Evolutionary conservation across 2,113 vertebrate genomes (phyloP).

Genomic region (Pseudorhombus dupliciocellatus): DNA sequence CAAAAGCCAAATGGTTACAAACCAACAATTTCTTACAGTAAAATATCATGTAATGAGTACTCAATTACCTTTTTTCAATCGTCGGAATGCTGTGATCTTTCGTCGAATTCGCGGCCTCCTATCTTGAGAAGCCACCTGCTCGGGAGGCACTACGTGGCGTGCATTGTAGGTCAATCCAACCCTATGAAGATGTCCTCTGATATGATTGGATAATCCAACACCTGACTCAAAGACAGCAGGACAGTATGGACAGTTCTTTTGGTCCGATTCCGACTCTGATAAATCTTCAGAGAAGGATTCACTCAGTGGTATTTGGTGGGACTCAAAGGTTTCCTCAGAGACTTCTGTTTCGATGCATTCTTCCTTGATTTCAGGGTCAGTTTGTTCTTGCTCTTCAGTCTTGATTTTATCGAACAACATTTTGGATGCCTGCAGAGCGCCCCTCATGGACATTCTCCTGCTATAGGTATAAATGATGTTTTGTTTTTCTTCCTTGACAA

Average conservation of each 20-base stretch:
- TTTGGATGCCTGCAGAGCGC: constrained; percentile 73
- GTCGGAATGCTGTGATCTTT: constrained; percentile 86
- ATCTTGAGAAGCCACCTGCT: constrained; percentile 92
- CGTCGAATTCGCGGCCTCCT: constrained; percentile 91
- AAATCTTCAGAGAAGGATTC: constrained; percentile 60
- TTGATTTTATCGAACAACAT: constrained; percentile 75
- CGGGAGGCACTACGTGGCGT: constrained; percentile 90
- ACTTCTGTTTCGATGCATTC: constrained; percentile 76
- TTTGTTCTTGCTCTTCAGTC: constrained; percentile 60
- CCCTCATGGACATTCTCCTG: constrained; percentile 78
- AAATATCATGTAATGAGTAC: constrained; percentile 23
- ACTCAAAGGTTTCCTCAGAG: constrained; percentile 64
- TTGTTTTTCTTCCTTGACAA: constrained; percentile 69
- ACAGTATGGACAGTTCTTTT: constrained; percentile 92
- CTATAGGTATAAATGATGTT: constrained; percentile 76
- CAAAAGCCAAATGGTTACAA: neutral
- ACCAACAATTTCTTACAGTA: neutral
- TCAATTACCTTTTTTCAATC: constrained; percentile 90
- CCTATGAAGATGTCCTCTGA: constrained; percentile 93
- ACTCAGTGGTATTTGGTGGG: constrained; percentile 55
- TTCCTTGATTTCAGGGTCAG: constrained; percentile 72
- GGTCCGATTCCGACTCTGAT: constrained; percentile 79
- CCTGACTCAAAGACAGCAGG: constrained; percentile 94
- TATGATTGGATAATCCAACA: constrained; percentile 93
- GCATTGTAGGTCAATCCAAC: constrained; percentile 92